These are phyloP conservation scores for Sebastes cheni DNA, from an alignment of 2,797 vertebrate genomes.

Conservation along the genomic window DNA sequence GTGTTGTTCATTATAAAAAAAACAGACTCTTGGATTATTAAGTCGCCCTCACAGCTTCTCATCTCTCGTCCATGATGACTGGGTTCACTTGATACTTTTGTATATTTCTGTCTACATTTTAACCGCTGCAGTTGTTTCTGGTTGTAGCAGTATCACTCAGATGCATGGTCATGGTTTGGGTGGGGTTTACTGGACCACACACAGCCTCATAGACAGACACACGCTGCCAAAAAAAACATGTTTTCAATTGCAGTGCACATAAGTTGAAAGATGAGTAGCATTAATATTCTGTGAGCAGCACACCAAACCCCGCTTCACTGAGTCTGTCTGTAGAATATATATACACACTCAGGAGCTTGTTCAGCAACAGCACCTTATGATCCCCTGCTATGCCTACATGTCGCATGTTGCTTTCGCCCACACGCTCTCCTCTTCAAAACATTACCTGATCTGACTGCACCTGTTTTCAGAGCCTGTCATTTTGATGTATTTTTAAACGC, in stretches of 20 bases:
- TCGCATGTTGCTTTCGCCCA: slow-evolving; percentile 48
- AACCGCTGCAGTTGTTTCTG: slow-evolving; percentile 18
- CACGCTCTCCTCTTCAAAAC: slow-evolving; percentile 32
- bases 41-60: neutral
- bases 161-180: slow-evolving; percentile 13
- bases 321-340: slow-evolving; percentile 29
- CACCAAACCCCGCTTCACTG: slow-evolving; percentile 25
- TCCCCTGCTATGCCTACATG: slow-evolving; percentile 29
- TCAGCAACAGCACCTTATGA: slow-evolving; percentile 34
- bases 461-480: slow-evolving; percentile 38
- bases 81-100: slow-evolving; percentile 16
- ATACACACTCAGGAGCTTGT: neutral
- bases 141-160: neutral
- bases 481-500: slow-evolving; percentile 65
- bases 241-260: slow-evolving; percentile 32
- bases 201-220: neutral
- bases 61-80: neutral
- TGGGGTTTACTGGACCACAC: slow-evolving; percentile 23
- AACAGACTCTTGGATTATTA: neutral
- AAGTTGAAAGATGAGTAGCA: slow-evolving; percentile 42
- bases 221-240: neutral
- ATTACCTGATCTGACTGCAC: slow-evolving; percentile 41
- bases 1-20: neutral
- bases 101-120: slow-evolving; percentile 13
- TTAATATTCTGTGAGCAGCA: slow-evolving; percentile 53